Percentiles rank a stretch among this genome's conserved stretches.
Evolutionary conservation across 2,888 invertebrate species (phyloP).

Genomic region (Geotrupes spiniger): DNA sequence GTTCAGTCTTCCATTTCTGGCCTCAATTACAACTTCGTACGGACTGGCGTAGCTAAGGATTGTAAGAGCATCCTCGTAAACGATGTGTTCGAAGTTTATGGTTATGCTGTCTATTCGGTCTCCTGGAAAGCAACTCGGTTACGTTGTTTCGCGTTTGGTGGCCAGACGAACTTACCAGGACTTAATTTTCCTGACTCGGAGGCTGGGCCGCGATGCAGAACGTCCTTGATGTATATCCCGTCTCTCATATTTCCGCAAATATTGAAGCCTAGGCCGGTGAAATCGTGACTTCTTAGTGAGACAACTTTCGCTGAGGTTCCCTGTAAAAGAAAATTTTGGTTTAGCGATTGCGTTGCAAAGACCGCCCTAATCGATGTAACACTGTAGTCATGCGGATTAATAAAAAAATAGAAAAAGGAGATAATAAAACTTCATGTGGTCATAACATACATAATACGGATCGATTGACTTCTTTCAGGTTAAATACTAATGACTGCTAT

Average conservation of each 20-base stretch:
- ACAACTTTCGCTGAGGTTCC: slow-evolving; percentile 62
- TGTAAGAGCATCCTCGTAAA: slow-evolving; percentile 85
- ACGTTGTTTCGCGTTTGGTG: neutral
- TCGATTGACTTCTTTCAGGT: too few species aligned
- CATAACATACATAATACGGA: too few species aligned
- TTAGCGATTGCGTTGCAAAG: too few species aligned
- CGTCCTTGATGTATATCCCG: slow-evolving; percentile 84
- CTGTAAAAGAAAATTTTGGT: slow-evolving; percentile 50
- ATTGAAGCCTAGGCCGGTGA: slow-evolving; percentile 83
- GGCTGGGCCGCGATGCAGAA: slow-evolving; percentile 83
- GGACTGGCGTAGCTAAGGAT: slow-evolving; percentile 90
- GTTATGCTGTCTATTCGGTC: slow-evolving; percentile 85
- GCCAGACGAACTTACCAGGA: slow-evolving; percentile 58
- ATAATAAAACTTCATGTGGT: too few species aligned
- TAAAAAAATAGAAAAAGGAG: too few species aligned
- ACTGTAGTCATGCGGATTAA: too few species aligned
- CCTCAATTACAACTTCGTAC: slow-evolving; percentile 79
- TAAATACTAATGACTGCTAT: too few species aligned
- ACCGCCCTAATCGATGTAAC: too few species aligned
- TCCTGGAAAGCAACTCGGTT: slow-evolving; percentile 55
- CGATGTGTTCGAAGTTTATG: slow-evolving; percentile 84
- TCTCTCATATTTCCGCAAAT: slow-evolving; percentile 89
- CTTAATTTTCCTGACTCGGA: slow-evolving; percentile 78
- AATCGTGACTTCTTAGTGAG: slow-evolving; percentile 79
- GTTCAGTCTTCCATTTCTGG: slow-evolving; percentile 56